Percentiles rank a stretch among this genome's conserved stretches.
Evolutionary conservation across 2,888 invertebrate species (phyloP).

Genomic region (Automeris io): DNA sequence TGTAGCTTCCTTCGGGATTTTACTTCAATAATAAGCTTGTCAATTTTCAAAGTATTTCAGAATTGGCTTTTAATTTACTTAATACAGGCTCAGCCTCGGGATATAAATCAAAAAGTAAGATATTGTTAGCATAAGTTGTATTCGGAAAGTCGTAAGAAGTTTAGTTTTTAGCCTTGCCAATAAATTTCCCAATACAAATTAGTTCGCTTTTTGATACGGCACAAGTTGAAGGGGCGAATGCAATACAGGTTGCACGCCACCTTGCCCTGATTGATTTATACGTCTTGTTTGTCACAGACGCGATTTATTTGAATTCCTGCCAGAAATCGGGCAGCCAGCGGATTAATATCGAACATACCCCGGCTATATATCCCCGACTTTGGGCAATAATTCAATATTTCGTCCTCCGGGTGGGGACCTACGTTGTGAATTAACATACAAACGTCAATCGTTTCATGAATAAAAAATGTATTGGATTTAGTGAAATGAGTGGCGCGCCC

Average conservation of each 20-base stretch:
- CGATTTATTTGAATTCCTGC: constrained; percentile 78
- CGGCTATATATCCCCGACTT: constrained; percentile 69
- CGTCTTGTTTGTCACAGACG: constrained; percentile 75
- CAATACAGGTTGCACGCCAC: constrained; percentile 71
- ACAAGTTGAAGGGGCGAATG: constrained; percentile 50
- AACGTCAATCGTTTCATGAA: constrained; percentile 77
- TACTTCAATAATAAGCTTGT: no score
- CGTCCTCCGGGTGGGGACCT: constrained; percentile 68
- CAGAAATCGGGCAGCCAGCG: constrained; percentile 65
- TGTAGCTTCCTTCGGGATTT: no score
- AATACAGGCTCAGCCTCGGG: constrained; percentile 20
- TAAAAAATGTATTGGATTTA: constrained; percentile 78
- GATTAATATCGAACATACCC: constrained; percentile 74
- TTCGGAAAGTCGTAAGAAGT: constrained; percentile 66
- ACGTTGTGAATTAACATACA: constrained; percentile 74
- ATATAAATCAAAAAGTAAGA: constrained; percentile 52
- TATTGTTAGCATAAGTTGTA: constrained; percentile 55
- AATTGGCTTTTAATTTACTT: constrained; percentile 3
- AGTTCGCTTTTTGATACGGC: constrained; percentile 48
- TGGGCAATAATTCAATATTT: constrained; percentile 76
- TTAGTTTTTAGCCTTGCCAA: constrained; percentile 65
- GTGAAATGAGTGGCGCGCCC: constrained; percentile 66
- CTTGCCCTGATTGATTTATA: constrained; percentile 76
- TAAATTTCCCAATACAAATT: constrained; percentile 73
- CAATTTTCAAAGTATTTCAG: not conserved